Conservation (phyloP, 2,888 invertebrate species). For the Apodemia duryi region DNA sequence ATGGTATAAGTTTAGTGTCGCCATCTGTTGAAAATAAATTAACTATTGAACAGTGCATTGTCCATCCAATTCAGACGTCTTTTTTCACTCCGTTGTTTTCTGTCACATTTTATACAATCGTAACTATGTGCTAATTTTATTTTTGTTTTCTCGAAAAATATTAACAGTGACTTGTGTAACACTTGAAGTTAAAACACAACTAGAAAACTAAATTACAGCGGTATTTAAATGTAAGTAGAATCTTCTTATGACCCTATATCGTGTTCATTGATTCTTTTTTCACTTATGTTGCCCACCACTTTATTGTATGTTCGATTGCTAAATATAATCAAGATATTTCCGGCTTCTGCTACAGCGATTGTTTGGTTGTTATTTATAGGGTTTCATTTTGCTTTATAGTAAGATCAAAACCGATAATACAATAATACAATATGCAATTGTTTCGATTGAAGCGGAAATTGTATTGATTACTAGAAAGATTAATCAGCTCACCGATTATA, state of each 20-base stretch:
- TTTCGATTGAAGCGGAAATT: constrained; percentile 12
- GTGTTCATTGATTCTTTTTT: constrained; percentile 39
- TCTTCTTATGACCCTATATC: constrained; percentile 28
- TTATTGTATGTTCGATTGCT: constrained; percentile 29
- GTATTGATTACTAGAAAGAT: constrained; percentile 6
- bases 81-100: constrained; percentile 68
- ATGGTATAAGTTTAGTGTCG: constrained; percentile 42
- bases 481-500: background rate
- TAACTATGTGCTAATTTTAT: constrained; percentile 50
- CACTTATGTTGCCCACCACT: constrained; percentile 48
- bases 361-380: constrained; percentile 10
- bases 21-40: constrained; percentile 53
- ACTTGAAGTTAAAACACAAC: constrained; percentile 36
- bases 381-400: constrained; percentile 6
- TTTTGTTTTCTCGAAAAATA: constrained; percentile 44
- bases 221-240: constrained; percentile 51
- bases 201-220: constrained; percentile 38
- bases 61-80: constrained; percentile 56
- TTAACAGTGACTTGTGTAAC: constrained; percentile 48
- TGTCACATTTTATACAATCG: constrained; percentile 56
- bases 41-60: constrained; percentile 46
- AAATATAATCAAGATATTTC: constrained; percentile 28
- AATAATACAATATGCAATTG: background rate
- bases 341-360: constrained; percentile 18
- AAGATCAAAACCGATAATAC: background rate